Base-by-base conservation (phyloP, 1,140 invertebrate genomes). In the Meloidogyne floridensis region DNA sequence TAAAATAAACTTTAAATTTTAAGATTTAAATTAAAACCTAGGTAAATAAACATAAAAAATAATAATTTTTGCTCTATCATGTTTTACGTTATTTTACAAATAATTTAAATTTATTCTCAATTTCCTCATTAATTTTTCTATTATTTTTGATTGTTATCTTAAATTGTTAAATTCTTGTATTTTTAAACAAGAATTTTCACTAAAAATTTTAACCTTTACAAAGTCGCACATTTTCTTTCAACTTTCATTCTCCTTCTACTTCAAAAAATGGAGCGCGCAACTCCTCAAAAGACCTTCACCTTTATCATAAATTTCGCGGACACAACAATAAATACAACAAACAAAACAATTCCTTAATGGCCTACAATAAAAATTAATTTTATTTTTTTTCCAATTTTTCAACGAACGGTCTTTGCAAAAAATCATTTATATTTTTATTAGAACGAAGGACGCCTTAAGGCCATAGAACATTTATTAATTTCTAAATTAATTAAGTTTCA, bases 311-410 rank as follows among this genome's bases (percentile, higher is more conserved):
- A n/a, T 13, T 65, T n/a, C 59, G 59, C 10, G 10, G 59, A 65
- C 15, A 65, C 10, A 65, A 65, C 56, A 59, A 59, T n/a, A 32
- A 15, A 65, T n/a, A 47, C 7, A 47, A 6, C 47, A 65, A 65
- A 65, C 59, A 65, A 65, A 32, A 6, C n/a, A 6, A 59, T 59
- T 59, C 11, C 56, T 65, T n/a, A 65, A 65, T 65, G 59, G 59
- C 59, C 59, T 65, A 65, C 7, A 65, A 65, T 65, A 65, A 18
- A 65, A 65, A 65, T n/a, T 65, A n/a, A n/a, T n/a, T 65, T 65
- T 65, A 7, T 6, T 5, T n/a, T 65, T 59, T 15, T 59, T 10
- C 13, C 10, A 8, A 54, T 54, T 54, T 54, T 54, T 15, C 3
- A 13, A 59, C 4, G 56, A 59, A 59, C 56, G 56, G 56, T 59